These are phyloP conservation scores for Coecobrya sp. DNA, from an alignment of 2,888 invertebrate genomes.

Conservation along the genomic window DNA sequence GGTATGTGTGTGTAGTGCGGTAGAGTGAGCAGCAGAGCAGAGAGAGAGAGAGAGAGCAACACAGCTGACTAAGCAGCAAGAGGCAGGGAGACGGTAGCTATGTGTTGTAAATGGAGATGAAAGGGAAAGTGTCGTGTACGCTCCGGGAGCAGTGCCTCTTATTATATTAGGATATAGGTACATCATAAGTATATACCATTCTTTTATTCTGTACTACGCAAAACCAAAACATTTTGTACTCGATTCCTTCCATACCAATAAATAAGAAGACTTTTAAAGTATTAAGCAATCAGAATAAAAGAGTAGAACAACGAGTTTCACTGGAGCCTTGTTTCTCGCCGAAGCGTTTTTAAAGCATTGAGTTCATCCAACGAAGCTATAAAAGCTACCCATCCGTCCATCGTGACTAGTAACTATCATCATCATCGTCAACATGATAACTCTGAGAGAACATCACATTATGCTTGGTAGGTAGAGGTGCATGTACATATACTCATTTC, in stretches of 20 bases:
- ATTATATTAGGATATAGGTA: too few relatives aligned
- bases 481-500: background rate
- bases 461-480: background rate
- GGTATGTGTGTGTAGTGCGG: too few relatives aligned
- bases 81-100: too few relatives aligned
- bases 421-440: background rate
- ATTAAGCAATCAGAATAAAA: slow-evolving; percentile 15
- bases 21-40: too few relatives aligned
- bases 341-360: slow-evolving; percentile 17
- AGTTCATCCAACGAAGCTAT: background rate
- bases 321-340: background rate
- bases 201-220: background rate
- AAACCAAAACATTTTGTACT: background rate
- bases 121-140: too few relatives aligned
- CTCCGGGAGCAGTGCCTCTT: too few relatives aligned
- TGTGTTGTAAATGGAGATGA: too few relatives aligned
- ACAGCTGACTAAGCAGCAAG: too few relatives aligned
- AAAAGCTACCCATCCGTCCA: slow-evolving; percentile 52
- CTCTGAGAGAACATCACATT: slow-evolving; percentile 16
- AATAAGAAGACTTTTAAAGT: slow-evolving; percentile 5
- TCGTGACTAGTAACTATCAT: slow-evolving; percentile 58
- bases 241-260: background rate
- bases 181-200: background rate
- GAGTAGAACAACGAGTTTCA: background rate
- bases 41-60: too few relatives aligned